phyloP scores from a whole-genome alignment of 2,113 vertebrate genomes.

The Callipepla californica region DNA sequence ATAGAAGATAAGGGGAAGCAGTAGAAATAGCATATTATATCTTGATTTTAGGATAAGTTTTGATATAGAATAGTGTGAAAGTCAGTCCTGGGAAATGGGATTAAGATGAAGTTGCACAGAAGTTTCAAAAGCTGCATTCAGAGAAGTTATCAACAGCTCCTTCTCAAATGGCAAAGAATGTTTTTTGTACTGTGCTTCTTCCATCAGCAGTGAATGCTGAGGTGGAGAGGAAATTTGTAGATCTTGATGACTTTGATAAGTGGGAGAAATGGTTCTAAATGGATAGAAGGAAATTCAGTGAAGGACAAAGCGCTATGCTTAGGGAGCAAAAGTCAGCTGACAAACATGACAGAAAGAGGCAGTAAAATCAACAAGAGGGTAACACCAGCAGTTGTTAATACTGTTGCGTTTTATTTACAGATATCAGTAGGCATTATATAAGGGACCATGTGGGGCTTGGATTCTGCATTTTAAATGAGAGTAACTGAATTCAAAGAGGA shows the following conservation, averaged over 20 bases:
- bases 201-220: background rate
- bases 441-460: background rate
- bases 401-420: background rate
- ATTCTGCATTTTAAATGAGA: background rate
- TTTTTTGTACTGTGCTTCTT: background rate
- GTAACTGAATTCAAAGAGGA: background rate
- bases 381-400: background rate
- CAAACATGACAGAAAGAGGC: background rate
- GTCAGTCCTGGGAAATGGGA: background rate
- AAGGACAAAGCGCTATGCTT: background rate
- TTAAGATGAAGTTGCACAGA: background rate
- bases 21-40: background rate
- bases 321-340: background rate
- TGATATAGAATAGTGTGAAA: background rate
- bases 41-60: background rate
- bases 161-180: background rate
- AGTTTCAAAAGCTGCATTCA: background rate
- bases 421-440: background rate
- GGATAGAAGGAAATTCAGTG: background rate
- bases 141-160: background rate
- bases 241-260: background rate
- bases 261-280: background rate
- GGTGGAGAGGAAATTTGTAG: background rate
- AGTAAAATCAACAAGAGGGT: background rate
- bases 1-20: background rate